These are phyloP conservation scores for Mylabris sibirica DNA, from an alignment of 2,888 invertebrate species.

Conservation along the genomic window DNA sequence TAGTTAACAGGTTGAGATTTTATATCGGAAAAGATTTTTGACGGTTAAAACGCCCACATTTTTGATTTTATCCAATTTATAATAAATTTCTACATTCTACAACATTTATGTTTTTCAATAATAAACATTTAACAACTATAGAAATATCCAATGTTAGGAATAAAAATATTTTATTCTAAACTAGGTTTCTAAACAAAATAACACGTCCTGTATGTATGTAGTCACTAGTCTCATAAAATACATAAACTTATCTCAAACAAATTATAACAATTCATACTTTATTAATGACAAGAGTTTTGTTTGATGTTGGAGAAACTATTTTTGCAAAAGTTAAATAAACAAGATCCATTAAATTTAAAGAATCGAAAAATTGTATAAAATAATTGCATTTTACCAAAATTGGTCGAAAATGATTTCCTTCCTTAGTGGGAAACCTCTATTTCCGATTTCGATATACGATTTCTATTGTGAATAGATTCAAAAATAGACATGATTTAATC, in stretches of 20 bases:
- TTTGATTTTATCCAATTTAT: not conserved
- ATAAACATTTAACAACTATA: not conserved
- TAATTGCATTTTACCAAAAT: not conserved
- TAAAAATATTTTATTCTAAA: not conserved
- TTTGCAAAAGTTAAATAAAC: not conserved
- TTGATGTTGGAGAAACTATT: not conserved
- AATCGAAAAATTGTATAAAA: too few species aligned
- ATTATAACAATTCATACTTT: slow-evolving; percentile 8
- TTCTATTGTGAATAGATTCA: not conserved
- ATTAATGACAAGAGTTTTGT: slow-evolving; percentile 8
- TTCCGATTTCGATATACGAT: not conserved
- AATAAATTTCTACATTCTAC: not conserved
- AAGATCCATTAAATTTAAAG: not conserved
- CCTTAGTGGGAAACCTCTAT: not conserved
- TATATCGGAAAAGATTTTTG: not conserved
- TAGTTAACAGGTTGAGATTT: not conserved
- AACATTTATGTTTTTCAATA: not conserved
- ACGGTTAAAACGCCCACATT: not conserved
- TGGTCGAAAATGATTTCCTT: not conserved
- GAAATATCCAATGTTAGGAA: not conserved
- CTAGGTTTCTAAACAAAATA: not conserved
- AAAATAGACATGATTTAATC: slow-evolving; percentile 9
- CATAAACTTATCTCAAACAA: not conserved
- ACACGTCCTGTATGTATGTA: not conserved
- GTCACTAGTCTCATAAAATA: not conserved